Evolutionary conservation across 2,888 invertebrate species (phyloP), one percentile per base, ranked within the genome.

Genomic region (Caenorhabditis uteleia): DNA sequence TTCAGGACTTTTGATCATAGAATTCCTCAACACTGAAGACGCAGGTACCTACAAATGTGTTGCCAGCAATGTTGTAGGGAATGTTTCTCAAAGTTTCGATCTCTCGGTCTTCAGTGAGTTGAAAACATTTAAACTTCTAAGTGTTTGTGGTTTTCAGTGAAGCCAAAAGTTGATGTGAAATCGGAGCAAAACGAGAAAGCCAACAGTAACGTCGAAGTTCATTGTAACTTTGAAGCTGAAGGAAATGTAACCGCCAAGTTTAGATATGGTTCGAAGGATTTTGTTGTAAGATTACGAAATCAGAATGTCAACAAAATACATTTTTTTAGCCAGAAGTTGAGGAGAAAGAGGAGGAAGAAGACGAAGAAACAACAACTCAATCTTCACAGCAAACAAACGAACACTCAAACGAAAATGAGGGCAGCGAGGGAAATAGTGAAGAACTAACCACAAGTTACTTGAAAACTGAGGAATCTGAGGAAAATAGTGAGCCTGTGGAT

Each of bases 1-100:
- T n/a, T 71, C 68, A 33, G 75, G 75, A 7, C 68, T 73, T 26
- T 54, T 75, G 14, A 64, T 71, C 12, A 68, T 75, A 46, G 68
- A 75, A 33, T 58, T 70, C 1, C 47, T 74, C 12, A 55, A 67
- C 8, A 54, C 54, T 20, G 68, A 68, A 33, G 71, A 77, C 44
- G 67, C 54, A 14, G 74, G 70, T 39, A 47, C 57, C 6, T 77
- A 77, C 61, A 67, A 66, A 39, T 77, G 77, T 39, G 42, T 67
- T 21, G 77, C 74, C 2, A 66, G 51, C 25, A 77, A 77, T 40
- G 55, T 54, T 7, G 60, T 75, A 29, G 77, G 75, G 47, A 38
- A 36, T 3, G 68, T 50, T 34, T 62, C 47, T 5, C 57, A 57
- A 23, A 50, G 26, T 4, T 58, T 66, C 7, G 46, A 58, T 7